phyloP scores from a whole-genome alignment of 2,888 invertebrate species.

The Amphipoea oculea region DNA sequence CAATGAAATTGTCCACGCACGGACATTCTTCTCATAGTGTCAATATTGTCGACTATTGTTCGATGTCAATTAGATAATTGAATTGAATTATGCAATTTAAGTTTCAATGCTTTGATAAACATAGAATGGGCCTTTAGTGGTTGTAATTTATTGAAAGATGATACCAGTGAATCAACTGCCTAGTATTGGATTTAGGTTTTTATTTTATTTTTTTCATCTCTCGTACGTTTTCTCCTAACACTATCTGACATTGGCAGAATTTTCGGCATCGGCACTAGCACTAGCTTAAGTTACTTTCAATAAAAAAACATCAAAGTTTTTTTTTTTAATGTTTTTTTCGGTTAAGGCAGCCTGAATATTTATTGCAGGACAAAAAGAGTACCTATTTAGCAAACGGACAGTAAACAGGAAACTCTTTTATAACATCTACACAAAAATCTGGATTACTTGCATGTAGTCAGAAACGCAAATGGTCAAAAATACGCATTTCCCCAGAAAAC shows the following conservation, averaged over 20 bases:
- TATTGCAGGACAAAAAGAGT: not conserved
- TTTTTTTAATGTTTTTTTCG: not conserved
- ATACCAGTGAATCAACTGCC: not conserved
- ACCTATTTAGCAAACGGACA: not conserved
- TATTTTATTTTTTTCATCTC: no score
- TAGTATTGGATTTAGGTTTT: no score
- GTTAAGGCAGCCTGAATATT: not conserved
- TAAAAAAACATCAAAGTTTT: not conserved
- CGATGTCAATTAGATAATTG: conserved; percentile 69
- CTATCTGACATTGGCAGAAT: no score
- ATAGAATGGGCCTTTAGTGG: not conserved
- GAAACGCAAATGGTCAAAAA: no score
- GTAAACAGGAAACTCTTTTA: not conserved
- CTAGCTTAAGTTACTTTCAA: not conserved
- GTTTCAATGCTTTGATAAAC: conserved; percentile 36
- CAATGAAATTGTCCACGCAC: conserved; percentile 72
- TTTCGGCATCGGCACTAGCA: no score
- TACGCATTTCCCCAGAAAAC: no score
- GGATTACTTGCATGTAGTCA: no score
- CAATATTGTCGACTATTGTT: conserved; percentile 69
- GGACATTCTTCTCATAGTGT: conserved; percentile 66
- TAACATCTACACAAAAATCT: not conserved
- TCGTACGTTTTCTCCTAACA: no score
- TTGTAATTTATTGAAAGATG: not conserved
- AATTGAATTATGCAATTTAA: conserved; percentile 55